Conservation (phyloP, 1,140 invertebrate species). For the Luehdorfia chinensis region DNA sequence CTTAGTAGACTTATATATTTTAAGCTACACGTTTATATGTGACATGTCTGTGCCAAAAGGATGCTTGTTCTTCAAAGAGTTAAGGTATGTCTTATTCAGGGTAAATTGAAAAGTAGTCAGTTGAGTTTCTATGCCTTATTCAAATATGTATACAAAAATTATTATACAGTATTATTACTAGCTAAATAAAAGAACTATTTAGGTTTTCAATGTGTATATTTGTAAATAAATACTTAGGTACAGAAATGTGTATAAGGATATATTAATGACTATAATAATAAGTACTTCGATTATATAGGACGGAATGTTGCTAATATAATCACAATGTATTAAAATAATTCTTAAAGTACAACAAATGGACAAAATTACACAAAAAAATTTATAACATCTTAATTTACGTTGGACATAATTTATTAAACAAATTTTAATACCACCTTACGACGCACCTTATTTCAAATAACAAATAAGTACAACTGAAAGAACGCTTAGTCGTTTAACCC, state of each 20-base stretch:
- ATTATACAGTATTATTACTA: too few relatives aligned
- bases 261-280: constrained; percentile 18
- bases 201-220: constrained; percentile 14
- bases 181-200: too few relatives aligned
- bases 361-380: too few relatives aligned
- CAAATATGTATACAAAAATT: too few relatives aligned
- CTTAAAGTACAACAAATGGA: not conserved
- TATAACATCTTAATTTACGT: too few relatives aligned
- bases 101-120: too few relatives aligned
- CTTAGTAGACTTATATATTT: not conserved
- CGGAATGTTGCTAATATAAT: constrained; percentile 29
- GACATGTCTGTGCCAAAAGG: constrained; percentile 31
- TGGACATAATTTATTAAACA: too few relatives aligned
- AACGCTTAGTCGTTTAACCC: not conserved
- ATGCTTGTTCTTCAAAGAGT: constrained; percentile 13
- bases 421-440: too few relatives aligned
- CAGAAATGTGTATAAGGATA: constrained; percentile 19
- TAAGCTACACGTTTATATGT: constrained; percentile 1
- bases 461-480: not conserved
- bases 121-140: too few relatives aligned
- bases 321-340: too few relatives aligned
- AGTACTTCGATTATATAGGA: constrained; percentile 22
- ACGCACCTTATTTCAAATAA: not conserved
- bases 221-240: constrained; percentile 15
- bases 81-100: constrained; percentile 17